Percentiles rank a stretch among this genome's conserved stretches.
Conservation (phyloP, 2,797 vertebrate species). For the Trachops cirrhosus region DNA sequence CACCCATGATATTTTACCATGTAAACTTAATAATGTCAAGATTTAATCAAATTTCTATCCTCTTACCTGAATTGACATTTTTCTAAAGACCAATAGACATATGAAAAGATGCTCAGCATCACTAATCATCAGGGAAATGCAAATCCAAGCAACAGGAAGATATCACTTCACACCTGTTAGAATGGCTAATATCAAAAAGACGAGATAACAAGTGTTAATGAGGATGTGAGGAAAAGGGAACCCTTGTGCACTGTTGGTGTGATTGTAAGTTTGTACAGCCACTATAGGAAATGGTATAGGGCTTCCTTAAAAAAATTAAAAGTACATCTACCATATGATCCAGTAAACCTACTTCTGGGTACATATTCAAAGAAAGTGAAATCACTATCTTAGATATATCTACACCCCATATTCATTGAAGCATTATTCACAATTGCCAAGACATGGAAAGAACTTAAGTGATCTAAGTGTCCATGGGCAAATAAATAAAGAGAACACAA, state of each 20-base stretch:
- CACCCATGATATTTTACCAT: background rate
- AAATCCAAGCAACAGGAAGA: background rate
- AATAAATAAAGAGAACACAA: background rate
- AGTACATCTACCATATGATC: background rate
- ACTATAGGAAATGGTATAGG: background rate
- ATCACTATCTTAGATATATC: background rate
- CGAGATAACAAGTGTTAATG: background rate
- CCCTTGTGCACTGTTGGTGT: background rate
- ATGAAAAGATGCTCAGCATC: background rate
- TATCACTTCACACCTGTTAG: background rate
- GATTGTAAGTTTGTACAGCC: background rate
- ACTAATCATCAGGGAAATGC: background rate
- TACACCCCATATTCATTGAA: background rate
- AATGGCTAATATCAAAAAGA: background rate
- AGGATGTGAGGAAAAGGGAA: background rate
- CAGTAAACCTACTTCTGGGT: background rate
- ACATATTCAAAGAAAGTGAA: background rate
- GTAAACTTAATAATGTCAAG: background rate
- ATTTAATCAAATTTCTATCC: background rate
- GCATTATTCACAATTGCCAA: background rate
- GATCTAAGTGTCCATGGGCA: background rate
- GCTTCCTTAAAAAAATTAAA: background rate
- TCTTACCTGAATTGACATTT: background rate
- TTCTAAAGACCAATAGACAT: background rate
- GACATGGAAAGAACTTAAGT: background rate